Evolutionary conservation across 2,797 vertebrate genomes (phyloP), one percentile per base, ranked within the genome.

Genomic region (Gila robusta): DNA sequence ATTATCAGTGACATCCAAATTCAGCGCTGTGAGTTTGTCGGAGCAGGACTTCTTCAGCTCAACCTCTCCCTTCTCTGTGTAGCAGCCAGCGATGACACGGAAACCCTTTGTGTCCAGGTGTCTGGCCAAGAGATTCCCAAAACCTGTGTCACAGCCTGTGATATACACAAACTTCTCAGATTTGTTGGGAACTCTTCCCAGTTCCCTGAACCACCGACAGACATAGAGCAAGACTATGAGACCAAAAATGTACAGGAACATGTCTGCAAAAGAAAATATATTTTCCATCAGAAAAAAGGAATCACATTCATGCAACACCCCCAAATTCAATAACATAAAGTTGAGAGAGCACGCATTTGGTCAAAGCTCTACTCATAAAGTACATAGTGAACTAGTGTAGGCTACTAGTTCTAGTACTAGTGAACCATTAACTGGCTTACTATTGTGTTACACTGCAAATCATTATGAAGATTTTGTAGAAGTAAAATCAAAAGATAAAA

Each of bases 101-200:
- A 92, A 93, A 52, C 92, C 92, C 32, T 56, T 62, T 11, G 80
- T 35, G 78, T 93, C 91, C 87, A 93, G 69, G 44, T 91, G 88
- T 54, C 74, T 91, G 2, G 91, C 90, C 54, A 93, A 83, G 39
- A 91, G 86, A 83, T 92, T 91, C 41, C 93, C 93, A 49, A 93
- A 93, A 32, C 92, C 93, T 0, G 90, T 85, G 49, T 93, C 93
- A 80, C 93, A 93, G 4, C 93, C 93, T 2, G 92, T 93, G 80
- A 93, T 91, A 88, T 90, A 93, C 52, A 93, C 91, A 86, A 90
- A 89, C 86, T 92, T 93, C 64, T 90, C 83, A 0, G 88, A 88
- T 84, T 86, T 88, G 39, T 91, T 78, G 19, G 89, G 28, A 10
- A 93, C 87, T 70, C 85, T 87, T 70, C 81, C 74, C 28, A 84